phyloP scores from a whole-genome alignment of 1,140 invertebrate genomes.

The Ladona fulva region DNA sequence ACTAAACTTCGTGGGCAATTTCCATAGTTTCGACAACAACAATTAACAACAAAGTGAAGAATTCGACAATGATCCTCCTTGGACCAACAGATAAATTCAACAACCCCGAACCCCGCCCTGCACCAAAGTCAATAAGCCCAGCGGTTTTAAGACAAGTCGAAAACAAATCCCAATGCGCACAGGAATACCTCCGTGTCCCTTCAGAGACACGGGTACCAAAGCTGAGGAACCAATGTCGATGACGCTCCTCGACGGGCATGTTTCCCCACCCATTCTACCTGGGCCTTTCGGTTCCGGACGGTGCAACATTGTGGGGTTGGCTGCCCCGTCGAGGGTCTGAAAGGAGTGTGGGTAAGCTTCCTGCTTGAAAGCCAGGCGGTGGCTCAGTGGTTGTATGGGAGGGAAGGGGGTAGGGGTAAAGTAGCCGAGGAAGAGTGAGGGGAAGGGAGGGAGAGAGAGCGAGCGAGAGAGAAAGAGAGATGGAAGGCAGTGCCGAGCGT shows the following conservation, averaged over 20 bases:
- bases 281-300: background rate
- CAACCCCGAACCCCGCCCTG: too few relatives aligned
- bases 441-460: background rate
- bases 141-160: background rate
- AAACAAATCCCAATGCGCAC: background rate
- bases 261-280: background rate
- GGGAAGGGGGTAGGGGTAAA: background rate
- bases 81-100: too few relatives aligned
- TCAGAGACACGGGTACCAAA: background rate
- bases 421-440: background rate
- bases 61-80: too few relatives aligned
- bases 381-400: background rate
- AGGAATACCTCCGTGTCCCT: background rate
- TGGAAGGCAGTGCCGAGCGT: conserved; percentile 5
- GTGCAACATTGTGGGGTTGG: background rate
- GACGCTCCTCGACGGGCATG: too few relatives aligned
- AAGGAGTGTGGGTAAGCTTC: background rate
- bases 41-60: too few relatives aligned
- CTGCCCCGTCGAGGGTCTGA: background rate
- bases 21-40: too few relatives aligned
- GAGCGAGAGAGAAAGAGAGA: background rate
- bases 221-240: background rate
- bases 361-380: conserved; percentile 1
- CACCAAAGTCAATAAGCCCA: too few relatives aligned
- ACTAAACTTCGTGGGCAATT: too few relatives aligned